Percentiles rank a stretch among this genome's conserved stretches.
phyloP scores from a whole-genome alignment of 2,113 vertebrate genomes.

The Corvus moneduloides region DNA sequence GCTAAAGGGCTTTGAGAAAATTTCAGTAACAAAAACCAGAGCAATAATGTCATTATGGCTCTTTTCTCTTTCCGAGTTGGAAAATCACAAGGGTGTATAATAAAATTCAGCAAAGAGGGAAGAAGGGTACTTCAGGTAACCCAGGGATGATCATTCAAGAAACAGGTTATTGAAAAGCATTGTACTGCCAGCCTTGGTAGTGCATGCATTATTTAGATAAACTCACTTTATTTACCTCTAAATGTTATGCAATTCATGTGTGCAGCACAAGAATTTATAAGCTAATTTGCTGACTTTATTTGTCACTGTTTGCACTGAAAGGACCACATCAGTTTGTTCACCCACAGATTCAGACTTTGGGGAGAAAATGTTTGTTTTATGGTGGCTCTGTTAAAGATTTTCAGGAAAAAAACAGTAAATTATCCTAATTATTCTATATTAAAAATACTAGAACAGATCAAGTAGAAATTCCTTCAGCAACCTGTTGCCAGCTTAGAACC shows the following conservation, averaged over 20 bases:
- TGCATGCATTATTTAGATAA: neutral
- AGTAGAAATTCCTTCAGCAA: neutral
- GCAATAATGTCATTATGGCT: neutral
- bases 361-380: neutral
- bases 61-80: neutral
- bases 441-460: neutral
- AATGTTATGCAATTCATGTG: neutral
- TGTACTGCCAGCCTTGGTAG: neutral
- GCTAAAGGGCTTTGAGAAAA: conserved; percentile 24
- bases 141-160: neutral
- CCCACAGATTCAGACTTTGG: neutral
- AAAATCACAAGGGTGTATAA: neutral
- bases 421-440: neutral
- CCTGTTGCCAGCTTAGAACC: neutral
- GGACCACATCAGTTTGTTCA: neutral
- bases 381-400: neutral
- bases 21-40: neutral
- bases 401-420: neutral
- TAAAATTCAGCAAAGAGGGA: conserved; percentile 2
- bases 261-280: neutral
- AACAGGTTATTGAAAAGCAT: neutral
- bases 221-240: neutral
- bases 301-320: neutral
- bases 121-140: neutral
- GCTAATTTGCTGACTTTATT: neutral